These are phyloP conservation scores for Metridium senile DNA, from an alignment of 92 coral and sea anemone species.

Conservation along the genomic window DNA sequence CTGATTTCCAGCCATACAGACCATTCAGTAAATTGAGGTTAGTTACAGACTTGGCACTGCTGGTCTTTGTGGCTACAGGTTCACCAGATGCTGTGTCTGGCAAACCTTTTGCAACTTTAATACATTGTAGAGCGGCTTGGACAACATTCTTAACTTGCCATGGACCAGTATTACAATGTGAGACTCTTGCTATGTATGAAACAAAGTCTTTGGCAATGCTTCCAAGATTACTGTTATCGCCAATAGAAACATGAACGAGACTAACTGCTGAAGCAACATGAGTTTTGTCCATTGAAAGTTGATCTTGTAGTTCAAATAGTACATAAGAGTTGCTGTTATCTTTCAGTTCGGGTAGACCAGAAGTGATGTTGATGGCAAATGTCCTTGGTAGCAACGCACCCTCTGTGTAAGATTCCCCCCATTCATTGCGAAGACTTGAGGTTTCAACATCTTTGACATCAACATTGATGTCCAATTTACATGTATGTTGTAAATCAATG, in stretches of 20 bases:
- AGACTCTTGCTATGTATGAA: neutral
- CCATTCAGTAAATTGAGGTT: slow-evolving; percentile 25
- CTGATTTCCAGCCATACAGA: slow-evolving; percentile 59
- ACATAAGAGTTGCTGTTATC: slow-evolving; percentile 9
- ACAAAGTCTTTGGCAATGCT: slow-evolving; percentile 26
- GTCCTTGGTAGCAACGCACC: slow-evolving; percentile 62
- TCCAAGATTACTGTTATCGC: neutral
- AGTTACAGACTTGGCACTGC: neutral
- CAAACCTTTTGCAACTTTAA: neutral
- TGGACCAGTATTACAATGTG: neutral
- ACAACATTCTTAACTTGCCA: slow-evolving; percentile 36
- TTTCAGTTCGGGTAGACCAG: slow-evolving; percentile 25
- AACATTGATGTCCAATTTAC: slow-evolving; percentile 30
- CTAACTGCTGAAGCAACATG: slow-evolving; percentile 18
- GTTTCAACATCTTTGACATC: slow-evolving; percentile 27
- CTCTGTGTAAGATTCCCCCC: slow-evolving; percentile 53
- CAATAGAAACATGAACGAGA: slow-evolving; percentile 19
- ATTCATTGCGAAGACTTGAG: slow-evolving; percentile 20
- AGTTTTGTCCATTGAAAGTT: neutral
- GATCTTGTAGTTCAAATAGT: slow-evolving; percentile 43
- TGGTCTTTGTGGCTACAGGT: slow-evolving; percentile 9
- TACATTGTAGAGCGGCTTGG: slow-evolving; percentile 16
- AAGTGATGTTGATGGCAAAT: slow-evolving; percentile 53
- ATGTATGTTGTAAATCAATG: slow-evolving; percentile 37
- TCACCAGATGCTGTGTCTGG: neutral